These are phyloP conservation scores for Onychomys torridus DNA, from an alignment of 2,797 vertebrate genomes.

Conservation along the genomic window DNA sequence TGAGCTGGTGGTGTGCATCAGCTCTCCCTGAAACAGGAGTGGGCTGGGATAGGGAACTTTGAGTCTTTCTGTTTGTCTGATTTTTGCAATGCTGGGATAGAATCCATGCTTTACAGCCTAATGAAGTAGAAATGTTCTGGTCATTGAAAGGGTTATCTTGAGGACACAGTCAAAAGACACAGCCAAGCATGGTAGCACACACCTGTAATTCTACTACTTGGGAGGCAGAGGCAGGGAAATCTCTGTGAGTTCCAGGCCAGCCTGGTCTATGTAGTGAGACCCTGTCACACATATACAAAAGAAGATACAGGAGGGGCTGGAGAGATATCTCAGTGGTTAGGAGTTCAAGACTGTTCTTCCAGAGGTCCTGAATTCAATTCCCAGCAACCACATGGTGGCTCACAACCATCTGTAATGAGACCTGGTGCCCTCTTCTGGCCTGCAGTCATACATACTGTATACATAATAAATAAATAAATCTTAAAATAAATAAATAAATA, in stretches of 20 bases:
- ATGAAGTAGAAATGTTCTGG: background rate
- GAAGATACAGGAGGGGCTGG: too few species aligned
- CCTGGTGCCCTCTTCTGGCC: too few species aligned
- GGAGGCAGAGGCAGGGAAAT: background rate
- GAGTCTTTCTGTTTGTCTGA: background rate
- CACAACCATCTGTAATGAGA: too few species aligned
- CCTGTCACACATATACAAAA: background rate
- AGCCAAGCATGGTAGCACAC: background rate
- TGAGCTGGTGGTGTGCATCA: background rate
- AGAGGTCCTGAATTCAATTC: too few species aligned
- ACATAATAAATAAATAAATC: too few species aligned
- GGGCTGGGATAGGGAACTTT: background rate
- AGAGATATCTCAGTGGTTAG: too few species aligned
- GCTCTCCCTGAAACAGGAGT: background rate
- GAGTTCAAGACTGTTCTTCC: too few species aligned
- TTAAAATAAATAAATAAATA: too few species aligned
- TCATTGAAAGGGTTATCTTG: background rate
- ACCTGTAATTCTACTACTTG: too few species aligned
- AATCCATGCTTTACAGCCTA: background rate
- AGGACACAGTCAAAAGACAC: background rate
- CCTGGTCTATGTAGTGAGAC: background rate
- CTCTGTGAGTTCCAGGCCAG: background rate
- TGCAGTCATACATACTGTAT: too few species aligned
- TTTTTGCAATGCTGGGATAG: background rate
- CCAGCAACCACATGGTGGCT: too few species aligned